These are phyloP conservation scores for Aproaerema taeniolella DNA, from an alignment of 2,888 invertebrate species.

Conservation along the genomic window DNA sequence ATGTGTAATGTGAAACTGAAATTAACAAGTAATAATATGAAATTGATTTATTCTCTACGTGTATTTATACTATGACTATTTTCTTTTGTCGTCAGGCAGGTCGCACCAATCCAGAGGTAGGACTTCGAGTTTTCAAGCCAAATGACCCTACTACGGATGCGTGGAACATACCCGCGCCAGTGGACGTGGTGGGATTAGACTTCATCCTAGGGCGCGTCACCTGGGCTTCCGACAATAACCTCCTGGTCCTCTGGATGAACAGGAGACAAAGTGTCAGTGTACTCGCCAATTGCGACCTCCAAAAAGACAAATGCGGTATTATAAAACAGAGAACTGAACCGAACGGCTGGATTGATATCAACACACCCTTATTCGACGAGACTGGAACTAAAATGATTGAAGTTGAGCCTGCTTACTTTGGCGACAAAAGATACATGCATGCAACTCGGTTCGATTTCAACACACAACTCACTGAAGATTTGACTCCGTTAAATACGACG, in stretches of 20 bases:
- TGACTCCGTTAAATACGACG: constrained; percentile 78
- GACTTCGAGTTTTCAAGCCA: constrained; percentile 79
- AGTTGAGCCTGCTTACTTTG: constrained; percentile 46
- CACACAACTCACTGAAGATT: constrained; percentile 45
- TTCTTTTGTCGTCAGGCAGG: constrained; percentile 76
- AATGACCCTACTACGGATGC: constrained; percentile 40
- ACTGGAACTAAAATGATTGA: constrained; percentile 62
- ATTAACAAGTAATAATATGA: too few relatives aligned
- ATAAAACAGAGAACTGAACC: constrained; percentile 68
- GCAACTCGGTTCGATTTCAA: constrained; percentile 49
- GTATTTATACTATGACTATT: too few relatives aligned
- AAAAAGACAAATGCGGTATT: constrained; percentile 53
- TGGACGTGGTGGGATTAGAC: constrained; percentile 75
- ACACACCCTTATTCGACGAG: constrained; percentile 71
- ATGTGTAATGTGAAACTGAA: too few relatives aligned
- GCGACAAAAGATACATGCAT: constrained; percentile 65
- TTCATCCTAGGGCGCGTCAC: constrained; percentile 82
- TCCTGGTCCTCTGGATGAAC: constrained; percentile 89
- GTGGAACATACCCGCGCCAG: constrained; percentile 69
- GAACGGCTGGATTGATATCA: constrained; percentile 83
- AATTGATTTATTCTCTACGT: too few relatives aligned
- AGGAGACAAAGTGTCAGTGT: constrained; percentile 87
- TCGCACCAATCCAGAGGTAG: constrained; percentile 84
- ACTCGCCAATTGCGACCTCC: constrained; percentile 76
- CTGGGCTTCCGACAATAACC: constrained; percentile 83